These are phyloP conservation scores for Nannobrachium achirus DNA, from an alignment of 2,113 vertebrate genomes.

Conservation along the genomic window DNA sequence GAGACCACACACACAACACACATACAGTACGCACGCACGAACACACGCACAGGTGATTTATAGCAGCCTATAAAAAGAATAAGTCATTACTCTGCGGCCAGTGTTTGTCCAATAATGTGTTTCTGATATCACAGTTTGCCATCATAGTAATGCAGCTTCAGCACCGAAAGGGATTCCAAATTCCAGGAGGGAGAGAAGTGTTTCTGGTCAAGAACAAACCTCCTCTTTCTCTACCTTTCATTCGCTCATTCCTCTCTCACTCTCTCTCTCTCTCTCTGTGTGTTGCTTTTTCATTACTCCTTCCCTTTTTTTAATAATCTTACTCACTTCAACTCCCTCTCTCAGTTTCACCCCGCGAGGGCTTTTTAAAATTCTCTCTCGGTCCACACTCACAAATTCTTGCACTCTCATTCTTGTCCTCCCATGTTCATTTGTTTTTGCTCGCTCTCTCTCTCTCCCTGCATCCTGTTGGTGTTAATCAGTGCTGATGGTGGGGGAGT, in stretches of 20 bases:
- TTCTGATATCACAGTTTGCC: too few species aligned
- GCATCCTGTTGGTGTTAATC: constrained; percentile 59
- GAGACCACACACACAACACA: background rate
- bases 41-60: constrained; percentile 30
- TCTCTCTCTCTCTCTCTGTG: background rate
- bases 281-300: too few species aligned
- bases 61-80: background rate
- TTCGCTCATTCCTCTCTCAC: constrained; percentile 43
- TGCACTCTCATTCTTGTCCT: too few species aligned
- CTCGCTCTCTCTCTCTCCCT: background rate
- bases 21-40: constrained; percentile 1
- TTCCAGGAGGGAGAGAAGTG: background rate
- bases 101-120: too few species aligned
- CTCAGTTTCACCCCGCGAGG: background rate
- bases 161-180: constrained; percentile 6
- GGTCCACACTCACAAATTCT: too few species aligned
- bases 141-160: background rate
- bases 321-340: background rate
- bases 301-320: background rate
- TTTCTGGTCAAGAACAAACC: constrained; percentile 20
- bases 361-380: too few species aligned
- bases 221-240: constrained; percentile 35
- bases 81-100: too few species aligned
- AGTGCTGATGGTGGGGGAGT: constrained; percentile 23
- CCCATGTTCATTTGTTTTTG: too few species aligned